Percentiles rank a stretch among this genome's conserved stretches.
Evolutionary conservation across 2,888 invertebrate genomes (phyloP).

Genomic region (Agrochola lota): DNA sequence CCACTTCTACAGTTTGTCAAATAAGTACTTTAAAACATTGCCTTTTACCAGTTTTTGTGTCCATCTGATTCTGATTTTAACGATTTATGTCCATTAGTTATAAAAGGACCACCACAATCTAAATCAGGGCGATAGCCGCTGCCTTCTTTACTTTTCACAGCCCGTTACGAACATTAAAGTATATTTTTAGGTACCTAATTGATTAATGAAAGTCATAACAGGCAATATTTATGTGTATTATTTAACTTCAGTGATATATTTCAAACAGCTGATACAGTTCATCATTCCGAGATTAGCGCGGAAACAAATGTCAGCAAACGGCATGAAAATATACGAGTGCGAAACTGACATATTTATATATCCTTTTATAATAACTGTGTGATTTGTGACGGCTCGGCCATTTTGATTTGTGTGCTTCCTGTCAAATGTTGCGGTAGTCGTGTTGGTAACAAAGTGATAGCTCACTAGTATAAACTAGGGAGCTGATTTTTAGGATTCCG

Average conservation of each 20-base stretch:
- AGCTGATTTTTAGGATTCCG: not conserved
- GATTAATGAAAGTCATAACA: not conserved
- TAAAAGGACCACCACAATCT: not conserved
- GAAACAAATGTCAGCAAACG: conserved; percentile 51
- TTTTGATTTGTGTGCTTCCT: conserved; percentile 53
- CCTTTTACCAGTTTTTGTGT: not conserved
- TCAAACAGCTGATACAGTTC: conserved; percentile 37
- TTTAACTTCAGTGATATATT: conserved; percentile 32
- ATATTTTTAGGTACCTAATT: not conserved
- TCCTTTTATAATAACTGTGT: conserved; percentile 55
- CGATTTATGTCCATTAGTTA: not conserved
- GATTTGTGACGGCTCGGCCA: conserved; percentile 49
- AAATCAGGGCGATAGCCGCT: not conserved
- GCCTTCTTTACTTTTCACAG: not conserved
- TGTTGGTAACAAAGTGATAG: not conserved
- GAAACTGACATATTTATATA: conserved; percentile 58
- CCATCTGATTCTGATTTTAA: not conserved
- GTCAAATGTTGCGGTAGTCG: conserved; percentile 22
- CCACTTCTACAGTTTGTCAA: not conserved
- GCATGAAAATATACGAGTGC: conserved; percentile 31
- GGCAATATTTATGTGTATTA: conserved; percentile 5
- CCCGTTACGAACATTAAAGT: not conserved
- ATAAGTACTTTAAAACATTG: too few species aligned
- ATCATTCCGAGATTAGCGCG: conserved; percentile 40
- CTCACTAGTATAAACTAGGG: not conserved